phyloP scores from a whole-genome alignment of 2,888 invertebrate species.

The Nephrotoma appendiculata region DNA sequence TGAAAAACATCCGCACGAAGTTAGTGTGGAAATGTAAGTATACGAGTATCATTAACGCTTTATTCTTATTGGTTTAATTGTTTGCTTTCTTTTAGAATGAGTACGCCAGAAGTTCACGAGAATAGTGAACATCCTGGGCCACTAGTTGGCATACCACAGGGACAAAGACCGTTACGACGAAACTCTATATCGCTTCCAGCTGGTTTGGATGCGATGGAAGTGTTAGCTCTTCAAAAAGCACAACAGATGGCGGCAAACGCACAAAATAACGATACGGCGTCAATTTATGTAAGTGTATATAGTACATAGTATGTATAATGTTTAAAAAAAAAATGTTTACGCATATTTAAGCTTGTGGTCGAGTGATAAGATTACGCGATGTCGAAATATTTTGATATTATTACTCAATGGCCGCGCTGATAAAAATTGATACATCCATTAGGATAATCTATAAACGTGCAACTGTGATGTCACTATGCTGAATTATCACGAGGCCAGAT shows the following conservation, averaged over 20 bases:
- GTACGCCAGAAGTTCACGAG: background rate
- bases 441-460: background rate
- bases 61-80: background rate
- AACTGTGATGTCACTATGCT: background rate
- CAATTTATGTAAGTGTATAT: slow-evolving; percentile 19
- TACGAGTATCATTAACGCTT: background rate
- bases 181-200: slow-evolving; percentile 63
- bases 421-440: background rate
- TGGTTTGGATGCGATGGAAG: slow-evolving; percentile 47
- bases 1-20: background rate
- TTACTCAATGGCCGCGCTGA: background rate
- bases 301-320: no score
- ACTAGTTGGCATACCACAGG: slow-evolving; percentile 24
- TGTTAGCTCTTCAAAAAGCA: slow-evolving; percentile 36
- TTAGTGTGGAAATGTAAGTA: slow-evolving; percentile 1
- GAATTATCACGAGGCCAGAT: background rate
- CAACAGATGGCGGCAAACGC: slow-evolving; percentile 22
- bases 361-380: background rate
- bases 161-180: slow-evolving; percentile 36
- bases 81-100: background rate
- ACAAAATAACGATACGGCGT: slow-evolving; percentile 18
- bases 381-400: background rate
- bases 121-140: slow-evolving; percentile 29
- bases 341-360: background rate
- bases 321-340: background rate